Conservation (phyloP, 2,888 invertebrate genomes). For the Sminthurides aquaticus region DNA sequence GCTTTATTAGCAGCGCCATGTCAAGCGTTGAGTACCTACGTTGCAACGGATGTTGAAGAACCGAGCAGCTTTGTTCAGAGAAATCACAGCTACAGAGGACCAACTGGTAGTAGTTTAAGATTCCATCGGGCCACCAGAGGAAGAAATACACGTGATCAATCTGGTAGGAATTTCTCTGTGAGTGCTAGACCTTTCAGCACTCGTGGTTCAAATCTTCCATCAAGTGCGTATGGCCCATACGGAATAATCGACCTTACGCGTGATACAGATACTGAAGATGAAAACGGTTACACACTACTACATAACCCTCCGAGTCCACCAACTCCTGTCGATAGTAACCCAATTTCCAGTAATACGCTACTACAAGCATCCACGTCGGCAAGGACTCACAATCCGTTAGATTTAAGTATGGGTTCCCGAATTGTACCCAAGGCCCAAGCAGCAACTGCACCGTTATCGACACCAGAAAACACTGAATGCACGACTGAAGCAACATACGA, state of each 20-base stretch:
- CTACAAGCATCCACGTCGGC: neutral
- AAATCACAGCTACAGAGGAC: neutral
- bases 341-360: neutral
- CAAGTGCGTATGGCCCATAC: conserved; percentile 10
- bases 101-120: neutral
- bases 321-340: conserved; percentile 11
- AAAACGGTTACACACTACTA: conserved; percentile 30
- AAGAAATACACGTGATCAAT: too few species aligned
- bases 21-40: neutral
- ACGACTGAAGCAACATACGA: conserved; percentile 37
- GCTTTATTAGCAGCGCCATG: neutral
- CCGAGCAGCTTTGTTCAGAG: neutral
- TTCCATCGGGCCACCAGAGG: too few species aligned
- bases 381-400: neutral
- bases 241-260: conserved; percentile 29
- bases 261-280: conserved; percentile 28
- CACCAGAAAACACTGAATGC: neutral
- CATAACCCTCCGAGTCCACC: conserved; percentile 26
- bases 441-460: neutral
- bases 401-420: neutral
- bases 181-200: conserved; percentile 2
- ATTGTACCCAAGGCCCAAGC: neutral
- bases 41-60: conserved; percentile 1
- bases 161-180: too few species aligned
- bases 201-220: conserved; percentile 6